These are phyloP conservation scores for Crenuchus spilurus DNA, from an alignment of 2,797 vertebrate genomes.

Conservation along the genomic window DNA sequence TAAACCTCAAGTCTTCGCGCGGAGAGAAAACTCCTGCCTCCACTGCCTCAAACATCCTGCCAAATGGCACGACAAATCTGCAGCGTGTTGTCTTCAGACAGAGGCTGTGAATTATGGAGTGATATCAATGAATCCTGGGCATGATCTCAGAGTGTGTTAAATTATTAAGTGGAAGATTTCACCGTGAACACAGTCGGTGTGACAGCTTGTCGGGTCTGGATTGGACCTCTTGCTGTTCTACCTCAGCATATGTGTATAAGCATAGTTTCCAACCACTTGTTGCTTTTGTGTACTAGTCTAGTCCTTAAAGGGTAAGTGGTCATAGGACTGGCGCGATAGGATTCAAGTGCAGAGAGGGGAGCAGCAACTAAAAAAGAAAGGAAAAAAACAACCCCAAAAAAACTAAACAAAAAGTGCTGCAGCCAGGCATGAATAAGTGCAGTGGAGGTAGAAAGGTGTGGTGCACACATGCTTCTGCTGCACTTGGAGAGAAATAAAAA, in stretches of 20 bases:
- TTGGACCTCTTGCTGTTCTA: conserved; percentile 1
- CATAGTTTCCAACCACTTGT: neutral
- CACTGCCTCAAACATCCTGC: conserved; percentile 15
- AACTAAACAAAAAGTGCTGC: too few species aligned
- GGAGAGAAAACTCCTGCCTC: conserved; percentile 53
- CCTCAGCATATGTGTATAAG: neutral
- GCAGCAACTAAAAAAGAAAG: too few species aligned
- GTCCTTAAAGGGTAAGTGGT: too few species aligned
- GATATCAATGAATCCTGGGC: conserved; percentile 64
- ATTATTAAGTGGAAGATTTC: conserved; percentile 27
- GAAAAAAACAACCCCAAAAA: too few species aligned
- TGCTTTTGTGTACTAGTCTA: neutral
- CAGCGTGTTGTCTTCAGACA: conserved; percentile 63
- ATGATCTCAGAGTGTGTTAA: conserved; percentile 39
- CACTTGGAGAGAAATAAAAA: too few species aligned
- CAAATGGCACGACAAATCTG: conserved; percentile 66
- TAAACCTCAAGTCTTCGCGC: conserved; percentile 69
- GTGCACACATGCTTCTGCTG: too few species aligned
- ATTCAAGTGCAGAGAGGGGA: too few species aligned
- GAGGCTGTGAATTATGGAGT: conserved; percentile 56
- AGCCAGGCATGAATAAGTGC: too few species aligned
- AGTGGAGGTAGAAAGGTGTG: too few species aligned
- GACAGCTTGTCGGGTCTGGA: neutral
- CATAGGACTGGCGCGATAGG: too few species aligned
- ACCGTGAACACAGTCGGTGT: neutral